Evolutionary conservation across 2,113 vertebrate species (phyloP).

Genomic region (Phoenicopterus ruber): DNA sequence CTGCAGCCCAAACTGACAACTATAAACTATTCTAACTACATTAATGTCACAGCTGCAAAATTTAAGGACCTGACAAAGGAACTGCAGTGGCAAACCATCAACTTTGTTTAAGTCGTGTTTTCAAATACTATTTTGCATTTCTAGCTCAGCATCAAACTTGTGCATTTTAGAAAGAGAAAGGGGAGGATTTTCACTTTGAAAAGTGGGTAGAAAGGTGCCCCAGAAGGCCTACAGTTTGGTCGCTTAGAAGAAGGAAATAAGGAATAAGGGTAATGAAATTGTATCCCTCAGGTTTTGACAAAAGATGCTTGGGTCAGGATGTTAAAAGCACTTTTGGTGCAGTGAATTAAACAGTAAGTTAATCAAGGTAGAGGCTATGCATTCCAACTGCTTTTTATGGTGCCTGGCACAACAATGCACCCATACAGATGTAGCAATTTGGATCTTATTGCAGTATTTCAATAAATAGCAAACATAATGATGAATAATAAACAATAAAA

Average conservation of each 20-base stretch:
- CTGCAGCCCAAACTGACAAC: neutral
- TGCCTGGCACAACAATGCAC: neutral
- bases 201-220: neutral
- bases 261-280: neutral
- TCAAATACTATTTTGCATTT: neutral
- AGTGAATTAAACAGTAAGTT: neutral
- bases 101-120: neutral
- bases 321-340: neutral
- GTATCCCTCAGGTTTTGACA: neutral
- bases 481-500: neutral
- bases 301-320: neutral
- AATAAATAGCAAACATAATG: neutral
- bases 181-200: neutral
- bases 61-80: neutral
- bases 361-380: neutral
- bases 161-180: neutral
- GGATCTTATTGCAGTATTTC: neutral
- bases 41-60: neutral
- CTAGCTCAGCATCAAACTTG: neutral
- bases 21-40: neutral
- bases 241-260: neutral
- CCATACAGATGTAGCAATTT: neutral
- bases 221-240: neutral
- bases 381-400: neutral
- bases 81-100: neutral